Percentiles rank a stretch among this genome's conserved stretches.
phyloP scores from a whole-genome alignment of 2,888 invertebrate species.

The Melanotus villosus region DNA sequence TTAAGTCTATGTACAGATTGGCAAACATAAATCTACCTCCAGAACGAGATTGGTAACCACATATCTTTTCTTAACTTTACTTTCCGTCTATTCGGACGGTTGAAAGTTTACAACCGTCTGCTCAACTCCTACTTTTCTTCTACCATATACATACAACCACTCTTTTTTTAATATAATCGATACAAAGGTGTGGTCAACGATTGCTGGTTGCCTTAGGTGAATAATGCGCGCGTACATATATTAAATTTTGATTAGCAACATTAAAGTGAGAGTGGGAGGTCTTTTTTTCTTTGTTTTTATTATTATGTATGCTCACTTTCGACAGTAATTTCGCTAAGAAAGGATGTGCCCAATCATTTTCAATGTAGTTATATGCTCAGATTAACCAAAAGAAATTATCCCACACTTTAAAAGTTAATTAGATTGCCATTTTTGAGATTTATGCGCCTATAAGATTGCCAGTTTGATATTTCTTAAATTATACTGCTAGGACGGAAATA shows the following conservation, averaged over 20 bases:
- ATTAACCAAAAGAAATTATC: no score
- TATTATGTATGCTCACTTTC: slow-evolving; percentile 1
- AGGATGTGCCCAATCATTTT: neutral
- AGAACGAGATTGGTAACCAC: slow-evolving; percentile 20
- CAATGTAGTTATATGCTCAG: no score
- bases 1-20: slow-evolving; percentile 17
- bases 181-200: slow-evolving; percentile 18
- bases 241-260: slow-evolving; percentile 9
- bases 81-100: slow-evolving; percentile 4
- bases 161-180: slow-evolving; percentile 19
- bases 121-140: slow-evolving; percentile 19
- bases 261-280: neutral
- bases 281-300: no score
- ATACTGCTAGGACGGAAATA: no score
- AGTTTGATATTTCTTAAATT: no score
- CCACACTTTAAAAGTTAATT: no score
- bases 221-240: neutral
- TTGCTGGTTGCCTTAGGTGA: slow-evolving; percentile 6
- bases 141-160: slow-evolving; percentile 7
- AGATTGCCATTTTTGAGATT: no score
- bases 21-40: slow-evolving; percentile 21
- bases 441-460: no score
- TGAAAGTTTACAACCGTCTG: slow-evolving; percentile 26
- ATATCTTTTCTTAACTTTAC: neutral
- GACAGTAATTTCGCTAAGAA: neutral